A percentile compares a stretch with the other conserved stretches of the same genome.
Conservation (phyloP, 2,113 vertebrate genomes). For the Perccottus glenii region DNA sequence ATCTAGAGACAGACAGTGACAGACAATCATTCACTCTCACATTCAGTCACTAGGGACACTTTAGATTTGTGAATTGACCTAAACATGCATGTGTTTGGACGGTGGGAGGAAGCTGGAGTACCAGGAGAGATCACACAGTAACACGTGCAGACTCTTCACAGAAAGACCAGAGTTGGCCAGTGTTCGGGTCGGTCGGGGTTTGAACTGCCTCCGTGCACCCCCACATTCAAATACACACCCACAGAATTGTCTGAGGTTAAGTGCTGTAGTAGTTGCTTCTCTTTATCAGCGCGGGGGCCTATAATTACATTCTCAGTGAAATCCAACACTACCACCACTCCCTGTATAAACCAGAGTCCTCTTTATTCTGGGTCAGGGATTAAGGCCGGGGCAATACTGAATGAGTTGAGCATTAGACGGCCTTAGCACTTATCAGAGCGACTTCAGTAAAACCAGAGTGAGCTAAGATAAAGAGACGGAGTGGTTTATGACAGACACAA, state of each 20-base stretch:
- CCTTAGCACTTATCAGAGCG: slow-evolving; percentile 49
- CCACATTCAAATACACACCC: not conserved
- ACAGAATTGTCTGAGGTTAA: slow-evolving; percentile 10
- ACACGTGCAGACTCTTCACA: too few species aligned
- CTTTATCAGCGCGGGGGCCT: slow-evolving; percentile 53
- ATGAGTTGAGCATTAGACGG: slow-evolving; percentile 51
- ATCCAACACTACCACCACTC: slow-evolving; percentile 72
- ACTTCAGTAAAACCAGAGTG: slow-evolving; percentile 51
- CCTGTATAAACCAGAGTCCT: slow-evolving; percentile 64
- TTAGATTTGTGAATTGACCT: too few species aligned
- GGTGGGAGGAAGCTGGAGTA: too few species aligned
- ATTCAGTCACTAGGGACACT: too few species aligned
- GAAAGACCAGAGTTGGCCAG: too few species aligned
- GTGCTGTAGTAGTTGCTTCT: slow-evolving; percentile 30
- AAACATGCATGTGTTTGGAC: too few species aligned
- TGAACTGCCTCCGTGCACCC: too few species aligned
- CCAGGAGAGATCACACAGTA: too few species aligned
- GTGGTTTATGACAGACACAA: slow-evolving; percentile 48
- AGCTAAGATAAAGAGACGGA: slow-evolving; percentile 49
- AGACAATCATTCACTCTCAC: too few species aligned
- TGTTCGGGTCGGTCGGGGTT: too few species aligned
- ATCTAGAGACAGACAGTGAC: too few species aligned
- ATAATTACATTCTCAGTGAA: slow-evolving; percentile 76
- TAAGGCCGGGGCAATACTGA: slow-evolving; percentile 54
- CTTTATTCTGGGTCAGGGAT: slow-evolving; percentile 65